Conservation (phyloP, 2,888 invertebrate genomes). For the Pherbina coryleti region DNA sequence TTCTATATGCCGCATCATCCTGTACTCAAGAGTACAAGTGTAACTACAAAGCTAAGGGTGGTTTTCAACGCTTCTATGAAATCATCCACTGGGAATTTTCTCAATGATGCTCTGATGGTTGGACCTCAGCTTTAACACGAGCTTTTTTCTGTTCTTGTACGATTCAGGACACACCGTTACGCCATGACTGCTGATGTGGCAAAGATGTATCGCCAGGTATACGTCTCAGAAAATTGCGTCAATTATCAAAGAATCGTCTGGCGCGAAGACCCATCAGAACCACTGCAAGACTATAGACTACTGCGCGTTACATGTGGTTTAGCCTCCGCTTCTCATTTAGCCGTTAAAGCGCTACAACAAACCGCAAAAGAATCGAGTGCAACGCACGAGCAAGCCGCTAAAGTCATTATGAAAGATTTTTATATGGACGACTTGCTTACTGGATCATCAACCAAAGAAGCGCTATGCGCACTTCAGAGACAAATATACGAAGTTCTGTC, state of each 20-base stretch:
- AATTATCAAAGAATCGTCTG: slow-evolving; percentile 1
- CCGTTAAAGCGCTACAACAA: slow-evolving; percentile 36
- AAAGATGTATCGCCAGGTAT: slow-evolving; percentile 45
- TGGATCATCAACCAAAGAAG: slow-evolving; percentile 76
- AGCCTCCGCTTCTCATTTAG: slow-evolving; percentile 17
- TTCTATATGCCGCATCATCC: slow-evolving; percentile 34
- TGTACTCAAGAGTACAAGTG: not conserved
- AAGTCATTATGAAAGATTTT: not conserved
- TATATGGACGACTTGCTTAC: slow-evolving; percentile 7
- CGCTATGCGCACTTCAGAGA: slow-evolving; percentile 79
- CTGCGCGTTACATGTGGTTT: slow-evolving; percentile 23
- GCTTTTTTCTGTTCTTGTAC: slow-evolving; percentile 37
- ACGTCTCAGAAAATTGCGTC: slow-evolving; percentile 8
- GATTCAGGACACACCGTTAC: slow-evolving; percentile 40
- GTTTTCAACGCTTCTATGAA: slow-evolving; percentile 26
- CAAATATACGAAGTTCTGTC: slow-evolving; percentile 8
- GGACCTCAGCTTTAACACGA: slow-evolving; percentile 27
- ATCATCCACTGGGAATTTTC: not conserved
- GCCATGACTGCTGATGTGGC: slow-evolving; percentile 43
- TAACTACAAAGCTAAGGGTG: slow-evolving; percentile 16
- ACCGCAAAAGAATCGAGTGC: slow-evolving; percentile 20
- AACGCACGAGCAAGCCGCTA: not conserved
- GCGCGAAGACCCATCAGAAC: not conserved
- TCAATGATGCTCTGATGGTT: slow-evolving; percentile 4
- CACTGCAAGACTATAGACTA: slow-evolving; percentile 23